These are phyloP conservation scores for Cheilosia impressa DNA, from an alignment of 2,888 invertebrate species.

Conservation along the genomic window DNA sequence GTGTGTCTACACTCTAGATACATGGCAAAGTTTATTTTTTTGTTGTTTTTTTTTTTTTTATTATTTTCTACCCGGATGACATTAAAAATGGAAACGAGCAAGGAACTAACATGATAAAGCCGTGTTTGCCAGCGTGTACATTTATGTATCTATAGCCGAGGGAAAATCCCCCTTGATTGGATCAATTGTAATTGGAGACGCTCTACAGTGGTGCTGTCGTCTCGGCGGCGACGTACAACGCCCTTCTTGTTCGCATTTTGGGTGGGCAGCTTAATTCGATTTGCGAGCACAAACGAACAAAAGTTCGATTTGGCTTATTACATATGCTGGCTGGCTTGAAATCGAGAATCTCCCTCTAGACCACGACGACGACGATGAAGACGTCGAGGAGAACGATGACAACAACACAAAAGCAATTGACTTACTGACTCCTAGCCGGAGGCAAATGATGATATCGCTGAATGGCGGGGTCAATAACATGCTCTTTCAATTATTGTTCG, in stretches of 20 bases:
- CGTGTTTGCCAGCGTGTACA: neutral
- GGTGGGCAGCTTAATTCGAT: constrained; percentile 55
- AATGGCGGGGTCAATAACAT: constrained; percentile 42
- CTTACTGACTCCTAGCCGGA: constrained; percentile 65
- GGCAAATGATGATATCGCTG: constrained; percentile 39
- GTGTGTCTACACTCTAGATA: no score
- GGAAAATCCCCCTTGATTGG: constrained; percentile 68
- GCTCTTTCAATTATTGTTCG: constrained; percentile 25
- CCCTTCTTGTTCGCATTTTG: constrained; percentile 17
- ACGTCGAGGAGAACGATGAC: neutral
- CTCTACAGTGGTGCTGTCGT: constrained; percentile 4
- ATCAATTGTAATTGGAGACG: constrained; percentile 73
- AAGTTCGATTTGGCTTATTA: constrained; percentile 62
- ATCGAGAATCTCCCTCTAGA: constrained; percentile 50
- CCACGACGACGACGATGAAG: neutral
- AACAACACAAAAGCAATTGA: constrained; percentile 56
- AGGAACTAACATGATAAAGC: constrained; percentile 1
- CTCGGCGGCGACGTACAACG: constrained; percentile 16
- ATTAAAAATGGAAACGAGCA: constrained; percentile 15
- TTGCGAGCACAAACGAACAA: constrained; percentile 44
- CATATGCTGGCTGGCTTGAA: constrained; percentile 58
- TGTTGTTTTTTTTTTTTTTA: neutral
- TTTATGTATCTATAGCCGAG: neutral
- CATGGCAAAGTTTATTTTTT: neutral
- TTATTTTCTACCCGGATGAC: constrained; percentile 5